Conservation (phyloP, 2,113 vertebrate species). For the Cynopterus brachyotis region DNA sequence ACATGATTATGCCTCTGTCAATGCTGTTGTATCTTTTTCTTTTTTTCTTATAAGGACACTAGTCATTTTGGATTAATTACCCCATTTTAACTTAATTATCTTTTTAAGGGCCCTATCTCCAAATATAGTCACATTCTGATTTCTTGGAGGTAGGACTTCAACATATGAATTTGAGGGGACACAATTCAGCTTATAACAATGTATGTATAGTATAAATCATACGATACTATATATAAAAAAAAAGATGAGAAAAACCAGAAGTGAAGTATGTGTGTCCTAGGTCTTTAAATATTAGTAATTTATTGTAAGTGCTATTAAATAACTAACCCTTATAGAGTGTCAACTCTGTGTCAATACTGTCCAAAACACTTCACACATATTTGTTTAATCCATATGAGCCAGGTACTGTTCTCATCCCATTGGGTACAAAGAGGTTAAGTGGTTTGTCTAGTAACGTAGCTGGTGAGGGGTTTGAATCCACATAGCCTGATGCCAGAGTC, state of each 20-base stretch:
- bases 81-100: not conserved
- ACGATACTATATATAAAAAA: not conserved
- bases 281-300: constrained; percentile 21
- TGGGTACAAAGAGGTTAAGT: not conserved
- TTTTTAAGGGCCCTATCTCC: not conserved
- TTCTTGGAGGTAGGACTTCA: not conserved
- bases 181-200: not conserved
- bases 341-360: not conserved
- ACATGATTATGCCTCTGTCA: not conserved
- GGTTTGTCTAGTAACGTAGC: not conserved
- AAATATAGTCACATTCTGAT: not conserved
- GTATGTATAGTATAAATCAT: not conserved
- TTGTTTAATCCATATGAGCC: not conserved
- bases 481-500: not conserved
- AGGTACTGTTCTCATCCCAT: not conserved
- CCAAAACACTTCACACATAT: not conserved
- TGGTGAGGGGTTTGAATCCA: not conserved
- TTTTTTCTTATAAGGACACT: not conserved
- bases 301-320: not conserved
- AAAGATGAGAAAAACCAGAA: not conserved
- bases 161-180: not conserved
- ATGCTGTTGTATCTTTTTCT: not conserved
- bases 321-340: not conserved
- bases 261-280: not conserved
- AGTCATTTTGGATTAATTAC: not conserved